phyloP scores from a whole-genome alignment of 2,113 vertebrate genomes.

The Ictalurus punctatus region DNA sequence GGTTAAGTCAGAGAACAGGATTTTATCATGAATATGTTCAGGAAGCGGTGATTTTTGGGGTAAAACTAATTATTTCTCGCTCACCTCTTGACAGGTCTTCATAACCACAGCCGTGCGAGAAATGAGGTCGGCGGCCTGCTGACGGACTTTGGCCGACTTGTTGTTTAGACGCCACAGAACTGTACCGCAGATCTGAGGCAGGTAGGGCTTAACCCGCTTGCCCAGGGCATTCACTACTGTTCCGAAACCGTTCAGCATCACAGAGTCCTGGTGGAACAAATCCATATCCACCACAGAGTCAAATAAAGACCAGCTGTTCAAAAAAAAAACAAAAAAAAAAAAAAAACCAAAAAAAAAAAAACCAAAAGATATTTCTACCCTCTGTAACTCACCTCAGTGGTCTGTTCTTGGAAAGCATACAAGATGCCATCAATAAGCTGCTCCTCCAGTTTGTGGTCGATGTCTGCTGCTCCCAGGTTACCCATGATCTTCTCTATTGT shows the following conservation, averaged over 20 bases:
- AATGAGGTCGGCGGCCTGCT: slow-evolving; percentile 96
- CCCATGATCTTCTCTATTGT: slow-evolving; percentile 99
- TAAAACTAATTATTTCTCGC: neutral
- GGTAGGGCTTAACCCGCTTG: slow-evolving; percentile 95
- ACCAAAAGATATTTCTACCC: neutral
- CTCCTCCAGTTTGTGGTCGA: slow-evolving; percentile 98
- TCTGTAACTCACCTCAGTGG: slow-evolving; percentile 83
- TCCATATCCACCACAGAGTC: neutral
- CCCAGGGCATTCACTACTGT: slow-evolving; percentile 98
- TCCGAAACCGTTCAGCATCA: slow-evolving; percentile 98
- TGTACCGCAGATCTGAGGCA: slow-evolving; percentile 98
- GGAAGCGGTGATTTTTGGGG: neutral
- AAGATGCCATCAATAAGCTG: slow-evolving; percentile 97
- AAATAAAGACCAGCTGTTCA: neutral
- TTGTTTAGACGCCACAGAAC: slow-evolving; percentile 99
- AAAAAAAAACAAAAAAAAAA: accelerated
- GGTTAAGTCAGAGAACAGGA: neutral
- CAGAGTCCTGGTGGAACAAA: slow-evolving; percentile 82
- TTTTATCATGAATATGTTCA: neutral
- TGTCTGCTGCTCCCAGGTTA: slow-evolving; percentile 95
- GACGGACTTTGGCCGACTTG: slow-evolving; percentile 96
- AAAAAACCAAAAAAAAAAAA: neutral
- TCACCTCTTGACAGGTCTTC: slow-evolving; percentile 98
- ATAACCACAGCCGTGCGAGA: slow-evolving; percentile 98
- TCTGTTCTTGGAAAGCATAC: slow-evolving; percentile 98